Evolutionary conservation across 2,888 invertebrate genomes (phyloP).

Genomic region (Tetropium fuscum): DNA sequence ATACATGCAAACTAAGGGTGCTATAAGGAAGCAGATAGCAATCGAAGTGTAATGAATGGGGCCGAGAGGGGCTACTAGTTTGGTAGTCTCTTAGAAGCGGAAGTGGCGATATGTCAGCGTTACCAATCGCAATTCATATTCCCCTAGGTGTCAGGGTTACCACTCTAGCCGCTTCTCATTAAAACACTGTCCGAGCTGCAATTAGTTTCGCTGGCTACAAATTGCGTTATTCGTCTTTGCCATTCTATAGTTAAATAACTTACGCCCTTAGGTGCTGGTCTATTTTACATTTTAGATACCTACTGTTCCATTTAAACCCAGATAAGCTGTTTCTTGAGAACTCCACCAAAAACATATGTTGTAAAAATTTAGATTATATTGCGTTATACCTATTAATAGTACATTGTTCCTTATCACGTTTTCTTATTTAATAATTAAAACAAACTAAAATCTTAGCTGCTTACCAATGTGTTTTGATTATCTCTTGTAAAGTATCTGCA

Average conservation of each 20-base stretch:
- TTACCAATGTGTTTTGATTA: no score
- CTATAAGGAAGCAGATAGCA: slow-evolving; percentile 42
- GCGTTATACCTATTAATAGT: no score
- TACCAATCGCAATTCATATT: slow-evolving; percentile 65
- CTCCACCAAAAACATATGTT: no score
- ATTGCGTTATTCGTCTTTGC: slow-evolving; percentile 68
- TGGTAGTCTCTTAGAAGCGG: slow-evolving; percentile 47
- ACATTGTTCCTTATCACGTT: no score
- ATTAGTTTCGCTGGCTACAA: slow-evolving; percentile 67
- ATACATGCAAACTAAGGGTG: slow-evolving; percentile 42
- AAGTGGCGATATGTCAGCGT: slow-evolving; percentile 60
- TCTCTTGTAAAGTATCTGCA: no score
- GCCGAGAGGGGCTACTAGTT: slow-evolving; percentile 32
- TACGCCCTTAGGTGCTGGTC: slow-evolving; percentile 39
- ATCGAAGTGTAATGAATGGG: slow-evolving; percentile 48
- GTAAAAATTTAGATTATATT: no score
- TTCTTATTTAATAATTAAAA: no score
- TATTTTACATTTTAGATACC: slow-evolving; percentile 17
- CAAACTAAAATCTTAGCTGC: no score
- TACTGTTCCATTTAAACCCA: not conserved
- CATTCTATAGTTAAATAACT: slow-evolving; percentile 57
- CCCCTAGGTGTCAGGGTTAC: slow-evolving; percentile 64
- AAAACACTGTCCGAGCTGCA: slow-evolving; percentile 67
- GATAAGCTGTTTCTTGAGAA: no score
- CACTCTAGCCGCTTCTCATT: slow-evolving; percentile 66